Base-by-base conservation (phyloP, 2,888 invertebrate genomes). In the Pseudococcus viburni region DNA sequence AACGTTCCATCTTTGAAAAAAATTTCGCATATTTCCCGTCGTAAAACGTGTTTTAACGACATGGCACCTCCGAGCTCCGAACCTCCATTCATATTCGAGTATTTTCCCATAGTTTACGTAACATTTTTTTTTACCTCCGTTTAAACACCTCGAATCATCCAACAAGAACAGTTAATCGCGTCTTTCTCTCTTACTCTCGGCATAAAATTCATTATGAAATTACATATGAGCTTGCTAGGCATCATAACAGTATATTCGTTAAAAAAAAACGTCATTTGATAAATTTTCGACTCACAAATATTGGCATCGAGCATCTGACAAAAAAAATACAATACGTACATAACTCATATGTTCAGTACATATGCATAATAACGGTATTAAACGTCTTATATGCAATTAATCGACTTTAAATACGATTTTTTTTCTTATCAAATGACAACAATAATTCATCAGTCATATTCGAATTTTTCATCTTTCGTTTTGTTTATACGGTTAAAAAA, bases 81-180 rank as follows among this genome's bases (percentile, higher is more conserved):
- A 33, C 1, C 46, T 55, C 11, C 33, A 73, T 73, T 26, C 26
- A n/a, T 73, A 33, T 33, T 33, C 26, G 26, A 73, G 26, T 15
- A 73, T 73, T 73, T 73, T 73, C 68, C 68, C 68, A 73, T 73
- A 73, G 33, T 73, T 73, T 73, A 73, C 68, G 68, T 73, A 73
- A 73, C 68, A 73, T 73, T 73, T 33, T 33, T 33, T 73, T 64
- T 59, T 11, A 6, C 59, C 33, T 26, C 26, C 68, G 12, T 22
- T n/a, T n/a, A 33, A 33, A 33, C 26, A 33, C 26, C 26, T 33
- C 26, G 26, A 33, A 33, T n/a, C 26, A 33, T 33, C 26, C 26
- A 26, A 73, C 68, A 33, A 33, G 12, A 73, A 73, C 68, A 15
- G 68, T 73, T 73, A 73, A 73, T 73, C 33, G 26, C 26, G 3